phyloP scores from a whole-genome alignment of 2,888 invertebrate species.

The Parnassius apollo region DNA sequence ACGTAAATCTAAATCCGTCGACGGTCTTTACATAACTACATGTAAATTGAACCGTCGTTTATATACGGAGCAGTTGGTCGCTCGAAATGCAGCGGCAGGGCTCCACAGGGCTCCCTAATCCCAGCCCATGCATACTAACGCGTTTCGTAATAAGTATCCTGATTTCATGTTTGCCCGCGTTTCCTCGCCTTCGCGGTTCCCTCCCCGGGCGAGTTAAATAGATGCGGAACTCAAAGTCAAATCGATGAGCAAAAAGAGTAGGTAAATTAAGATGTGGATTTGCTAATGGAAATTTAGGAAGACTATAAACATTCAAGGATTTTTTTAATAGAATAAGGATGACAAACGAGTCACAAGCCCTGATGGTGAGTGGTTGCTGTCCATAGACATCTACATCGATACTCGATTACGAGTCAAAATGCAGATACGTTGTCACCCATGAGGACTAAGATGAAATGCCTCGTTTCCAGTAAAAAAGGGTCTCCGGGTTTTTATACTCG shows the following conservation, averaged over 20 bases:
- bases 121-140: slow-evolving; percentile 80
- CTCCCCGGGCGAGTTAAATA: slow-evolving; percentile 28
- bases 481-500: too few species aligned
- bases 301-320: too few species aligned
- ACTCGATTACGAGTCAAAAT: too few species aligned
- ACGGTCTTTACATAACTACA: slow-evolving; percentile 30
- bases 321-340: too few species aligned
- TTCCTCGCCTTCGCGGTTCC: slow-evolving; percentile 35
- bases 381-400: too few species aligned
- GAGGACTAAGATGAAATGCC: too few species aligned
- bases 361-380: too few species aligned
- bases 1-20: slow-evolving; percentile 31
- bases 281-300: too few species aligned
- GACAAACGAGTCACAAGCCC: too few species aligned
- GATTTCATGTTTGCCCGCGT: slow-evolving; percentile 61
- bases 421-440: too few species aligned
- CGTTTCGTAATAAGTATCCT: slow-evolving; percentile 70
- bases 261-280: too few species aligned
- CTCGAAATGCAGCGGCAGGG: slow-evolving; percentile 57
- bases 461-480: too few species aligned
- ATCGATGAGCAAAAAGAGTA: slow-evolving; percentile 20
- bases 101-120: slow-evolving; percentile 49
- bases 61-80: slow-evolving; percentile 45
- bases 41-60: slow-evolving; percentile 67
- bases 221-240: slow-evolving; percentile 17